Percentiles rank a stretch among this genome's conserved stretches.
These are phyloP conservation scores for Pyrrhia umbra DNA, from an alignment of 2,888 invertebrate genomes.

Conservation along the genomic window DNA sequence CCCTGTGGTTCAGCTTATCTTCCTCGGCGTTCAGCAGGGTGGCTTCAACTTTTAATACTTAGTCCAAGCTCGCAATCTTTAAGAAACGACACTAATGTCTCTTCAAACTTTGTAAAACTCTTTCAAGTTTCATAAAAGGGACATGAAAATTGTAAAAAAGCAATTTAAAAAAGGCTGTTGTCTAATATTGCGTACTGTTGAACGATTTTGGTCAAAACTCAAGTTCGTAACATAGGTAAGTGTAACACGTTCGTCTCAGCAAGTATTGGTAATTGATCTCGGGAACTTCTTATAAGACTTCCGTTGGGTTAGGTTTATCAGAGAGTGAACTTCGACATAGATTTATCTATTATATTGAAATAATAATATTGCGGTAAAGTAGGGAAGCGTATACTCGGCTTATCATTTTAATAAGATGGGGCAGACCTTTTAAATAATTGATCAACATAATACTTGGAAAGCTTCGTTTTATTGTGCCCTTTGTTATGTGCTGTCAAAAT, in stretches of 20 bases:
- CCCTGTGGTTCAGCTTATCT: slow-evolving; percentile 60
- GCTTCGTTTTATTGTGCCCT: background rate
- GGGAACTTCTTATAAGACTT: slow-evolving; percentile 4
- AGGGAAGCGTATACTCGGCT: background rate
- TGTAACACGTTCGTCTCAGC: slow-evolving; percentile 9
- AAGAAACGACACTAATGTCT: slow-evolving; percentile 40
- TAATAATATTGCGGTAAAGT: slow-evolving; percentile 8
- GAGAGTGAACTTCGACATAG: slow-evolving; percentile 23
- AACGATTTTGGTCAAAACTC: slow-evolving; percentile 12
- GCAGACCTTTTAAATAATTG: background rate
- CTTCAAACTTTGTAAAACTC: slow-evolving; percentile 38
- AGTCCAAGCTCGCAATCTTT: slow-evolving; percentile 27
- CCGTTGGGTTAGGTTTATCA: background rate
- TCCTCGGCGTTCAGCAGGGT: slow-evolving; percentile 38
- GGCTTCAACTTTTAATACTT: slow-evolving; percentile 59
- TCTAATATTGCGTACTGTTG: slow-evolving; percentile 8
- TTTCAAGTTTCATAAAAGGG: slow-evolving; percentile 31
- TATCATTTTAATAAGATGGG: slow-evolving; percentile 14
- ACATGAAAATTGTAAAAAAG: slow-evolving; percentile 13
- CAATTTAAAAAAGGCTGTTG: slow-evolving; percentile 8
- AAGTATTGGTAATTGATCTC: slow-evolving; percentile 30
- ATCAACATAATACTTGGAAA: background rate
- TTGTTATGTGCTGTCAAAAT: no score
- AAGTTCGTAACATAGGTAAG: slow-evolving; percentile 11
- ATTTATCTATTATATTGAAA: slow-evolving; percentile 15